phyloP scores from a whole-genome alignment of 2,888 invertebrate species.

The Drosophila ustulata region DNA sequence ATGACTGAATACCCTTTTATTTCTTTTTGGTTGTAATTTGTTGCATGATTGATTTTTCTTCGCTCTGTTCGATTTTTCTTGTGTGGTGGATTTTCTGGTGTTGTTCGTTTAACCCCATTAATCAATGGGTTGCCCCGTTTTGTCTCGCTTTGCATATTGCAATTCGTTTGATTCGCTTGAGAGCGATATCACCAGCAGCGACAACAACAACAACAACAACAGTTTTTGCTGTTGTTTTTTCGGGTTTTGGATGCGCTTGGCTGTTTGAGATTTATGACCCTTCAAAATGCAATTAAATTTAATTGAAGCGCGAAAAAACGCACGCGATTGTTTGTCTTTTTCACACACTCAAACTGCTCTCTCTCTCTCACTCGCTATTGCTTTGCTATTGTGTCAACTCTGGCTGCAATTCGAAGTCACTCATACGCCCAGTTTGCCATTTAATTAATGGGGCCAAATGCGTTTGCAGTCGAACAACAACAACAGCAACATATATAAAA shows the following conservation, averaged over 20 bases:
- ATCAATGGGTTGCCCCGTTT: constrained; percentile 59
- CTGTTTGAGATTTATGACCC: constrained; percentile 80
- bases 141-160: constrained; percentile 71
- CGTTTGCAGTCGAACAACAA: constrained; percentile 21
- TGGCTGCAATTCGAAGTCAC: constrained; percentile 29
- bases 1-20: constrained; percentile 10
- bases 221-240: constrained; percentile 34
- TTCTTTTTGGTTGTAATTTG: constrained; percentile 50
- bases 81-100: constrained; percentile 20
- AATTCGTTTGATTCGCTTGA: constrained; percentile 60
- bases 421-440: constrained; percentile 66
- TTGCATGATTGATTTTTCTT: constrained; percentile 65
- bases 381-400: constrained; percentile 22
- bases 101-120: constrained; percentile 67
- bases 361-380: neutral
- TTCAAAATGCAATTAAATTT: constrained; percentile 83
- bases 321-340: constrained; percentile 61
- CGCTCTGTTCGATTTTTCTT: constrained; percentile 9
- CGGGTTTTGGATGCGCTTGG: constrained; percentile 44
- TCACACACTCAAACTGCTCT: constrained; percentile 46
- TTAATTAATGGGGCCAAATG: constrained; percentile 70
- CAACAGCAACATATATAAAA: neutral
- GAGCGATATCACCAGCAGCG: constrained; percentile 27
- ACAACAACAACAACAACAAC: constrained; percentile 5
- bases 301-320: constrained; percentile 77